These are phyloP conservation scores for Lypha dubia DNA, from an alignment of 2,888 invertebrate species.

Conservation along the genomic window DNA sequence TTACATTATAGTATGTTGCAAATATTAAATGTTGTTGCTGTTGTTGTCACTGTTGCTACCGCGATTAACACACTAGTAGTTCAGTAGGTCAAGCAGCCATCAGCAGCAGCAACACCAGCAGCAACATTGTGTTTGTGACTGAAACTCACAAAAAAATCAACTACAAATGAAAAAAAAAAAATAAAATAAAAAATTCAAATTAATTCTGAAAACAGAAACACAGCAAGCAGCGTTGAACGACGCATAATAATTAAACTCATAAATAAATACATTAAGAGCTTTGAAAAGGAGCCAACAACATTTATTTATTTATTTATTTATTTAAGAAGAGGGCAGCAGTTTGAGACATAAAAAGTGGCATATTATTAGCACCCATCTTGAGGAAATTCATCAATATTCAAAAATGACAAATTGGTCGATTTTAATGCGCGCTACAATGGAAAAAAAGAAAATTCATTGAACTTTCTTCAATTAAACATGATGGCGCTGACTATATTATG, in stretches of 20 bases:
- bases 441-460: no score
- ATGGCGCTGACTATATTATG: no score
- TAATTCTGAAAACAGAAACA: conserved; percentile 57
- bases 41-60: conserved; percentile 24
- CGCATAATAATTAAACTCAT: conserved; percentile 68
- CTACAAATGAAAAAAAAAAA: not conserved
- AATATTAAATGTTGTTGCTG: conserved; percentile 12
- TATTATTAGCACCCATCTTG: conserved; percentile 60
- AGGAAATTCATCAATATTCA: conserved; percentile 30
- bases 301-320: no score
- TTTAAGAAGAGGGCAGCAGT: conserved; percentile 45
- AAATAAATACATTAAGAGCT: conserved; percentile 39
- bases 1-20: conserved; percentile 51
- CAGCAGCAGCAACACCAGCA: conserved; percentile 33
- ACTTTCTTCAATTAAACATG: not conserved
- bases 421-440: not conserved
- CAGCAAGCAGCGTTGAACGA: conserved; percentile 54
- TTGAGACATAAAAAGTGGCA: conserved; percentile 52
- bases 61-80: conserved; percentile 61
- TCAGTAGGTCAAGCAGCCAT: conserved; percentile 69
- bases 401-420: conserved; percentile 19
- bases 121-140: conserved; percentile 53
- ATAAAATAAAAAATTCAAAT: conserved; percentile 58
- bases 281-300: conserved; percentile 33
- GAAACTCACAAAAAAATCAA: not conserved